Base-by-base conservation (phyloP, 2,888 invertebrate species). In the Spatulosminthurus flaviceps region DNA sequence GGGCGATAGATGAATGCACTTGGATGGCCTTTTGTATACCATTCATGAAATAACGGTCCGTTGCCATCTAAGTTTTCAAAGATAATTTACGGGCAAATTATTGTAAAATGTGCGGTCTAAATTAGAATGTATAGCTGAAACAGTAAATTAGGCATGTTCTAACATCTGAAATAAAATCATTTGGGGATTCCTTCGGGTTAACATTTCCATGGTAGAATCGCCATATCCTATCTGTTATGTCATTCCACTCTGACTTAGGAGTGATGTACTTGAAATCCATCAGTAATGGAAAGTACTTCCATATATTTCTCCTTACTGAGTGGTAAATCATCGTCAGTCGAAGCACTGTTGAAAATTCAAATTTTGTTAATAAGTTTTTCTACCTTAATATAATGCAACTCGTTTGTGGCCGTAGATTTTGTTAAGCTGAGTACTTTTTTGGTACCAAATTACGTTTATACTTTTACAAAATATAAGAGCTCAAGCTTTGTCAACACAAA, bases 1-100 rank as follows among this genome's bases (percentile, higher is more conserved):
- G 84, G 19, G 84, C 84, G 19, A 84, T 43, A 28, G 77, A 77
- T 11, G 75, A 72, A 67, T 84, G 84, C 29, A 81, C 82, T 78
- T 79, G 78, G 11, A 80, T 73, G 9, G 80, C 81, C 75, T 82
- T 80, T 34, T 83, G 80, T 41, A 82, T 80, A 24, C 82, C 83
- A 19, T 66, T 79, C 0, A 80, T 34, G 64, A 83, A 83, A 28
- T 71, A 77, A 24, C 83, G 69, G 34, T 83, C 83, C 7, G 83
- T 82, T 19, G 79, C 74, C 69, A 83, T 82, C 82, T 83, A 24
- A 21, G 16, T 34, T 9, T n/a, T n/a, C n/a, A n/a, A n/a, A n/a
- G n/a, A n/a, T n/a, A n/a, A n/a, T n/a, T n/a, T n/a, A n/a, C n/a
- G n/a, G n/a, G n/a, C n/a, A n/a, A n/a, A 34, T 34, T 34, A 9